Evolutionary conservation across 1,140 invertebrate genomes (phyloP).

Genomic region (Thaumatotibia leucotreta): DNA sequence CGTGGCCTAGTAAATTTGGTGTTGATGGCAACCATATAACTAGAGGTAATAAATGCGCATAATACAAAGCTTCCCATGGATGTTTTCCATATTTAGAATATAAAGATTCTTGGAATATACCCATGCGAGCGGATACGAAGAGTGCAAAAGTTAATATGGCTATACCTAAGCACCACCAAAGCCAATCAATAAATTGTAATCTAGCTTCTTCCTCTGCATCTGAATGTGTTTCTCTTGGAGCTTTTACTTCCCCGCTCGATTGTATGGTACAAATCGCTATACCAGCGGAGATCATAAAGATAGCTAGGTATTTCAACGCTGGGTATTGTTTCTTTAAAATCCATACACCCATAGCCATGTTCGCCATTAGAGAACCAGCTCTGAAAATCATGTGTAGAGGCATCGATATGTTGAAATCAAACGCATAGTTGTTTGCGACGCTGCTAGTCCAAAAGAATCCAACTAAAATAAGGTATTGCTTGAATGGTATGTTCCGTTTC

Average conservation of each 20-base stretch:
- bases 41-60: slow-evolving; percentile 93
- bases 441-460: slow-evolving; percentile 94
- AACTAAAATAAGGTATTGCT: slow-evolving; percentile 91
- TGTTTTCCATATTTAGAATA: slow-evolving; percentile 94
- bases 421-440: slow-evolving; percentile 97
- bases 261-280: slow-evolving; percentile 95
- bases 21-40: slow-evolving; percentile 89
- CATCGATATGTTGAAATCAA: slow-evolving; percentile 98
- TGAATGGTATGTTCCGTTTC: slow-evolving; percentile 83
- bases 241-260: slow-evolving; percentile 84
- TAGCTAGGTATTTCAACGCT: slow-evolving; percentile 92
- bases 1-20: slow-evolving; percentile 86
- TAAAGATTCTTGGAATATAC: slow-evolving; percentile 96
- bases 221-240: slow-evolving; percentile 59
- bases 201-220: slow-evolving; percentile 70
- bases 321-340: slow-evolving; percentile 92
- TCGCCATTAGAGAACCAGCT: slow-evolving; percentile 96
- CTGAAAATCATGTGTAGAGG: slow-evolving; percentile 99
- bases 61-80: slow-evolving; percentile 96
- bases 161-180: slow-evolving; percentile 93
- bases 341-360: slow-evolving; percentile 96
- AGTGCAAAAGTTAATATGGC: slow-evolving; percentile 90
- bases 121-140: slow-evolving; percentile 96
- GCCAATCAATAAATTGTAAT: slow-evolving; percentile 78
- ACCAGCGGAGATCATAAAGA: slow-evolving; percentile 94